These are phyloP conservation scores for Cuculus canorus DNA, from an alignment of 2,797 vertebrate species.

Conservation along the genomic window DNA sequence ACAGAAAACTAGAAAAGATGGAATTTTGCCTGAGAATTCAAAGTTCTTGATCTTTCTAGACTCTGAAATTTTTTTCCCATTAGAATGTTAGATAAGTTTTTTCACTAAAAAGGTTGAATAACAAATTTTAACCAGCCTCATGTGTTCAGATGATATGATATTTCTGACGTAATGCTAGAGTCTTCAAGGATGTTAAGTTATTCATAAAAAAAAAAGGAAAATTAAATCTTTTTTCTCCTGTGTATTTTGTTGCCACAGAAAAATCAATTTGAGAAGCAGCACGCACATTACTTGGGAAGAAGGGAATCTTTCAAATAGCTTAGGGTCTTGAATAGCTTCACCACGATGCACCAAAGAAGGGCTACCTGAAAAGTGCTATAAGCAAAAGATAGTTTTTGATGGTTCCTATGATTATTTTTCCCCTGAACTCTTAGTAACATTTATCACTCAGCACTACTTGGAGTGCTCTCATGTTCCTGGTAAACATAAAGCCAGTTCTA, in stretches of 20 bases:
- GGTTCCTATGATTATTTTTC: background rate
- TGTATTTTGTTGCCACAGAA: background rate
- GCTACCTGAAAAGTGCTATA: background rate
- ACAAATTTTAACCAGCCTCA: background rate
- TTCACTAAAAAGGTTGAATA: background rate
- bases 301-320: background rate
- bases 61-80: background rate
- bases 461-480: background rate
- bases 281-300: background rate
- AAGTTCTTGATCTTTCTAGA: background rate
- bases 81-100: background rate
- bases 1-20: too few relatives aligned
- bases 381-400: background rate
- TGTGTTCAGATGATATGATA: background rate
- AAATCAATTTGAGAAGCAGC: background rate
- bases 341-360: background rate
- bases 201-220: background rate
- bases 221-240: background rate
- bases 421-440: background rate
- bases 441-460: background rate
- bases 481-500: background rate
- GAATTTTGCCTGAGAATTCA: too few relatives aligned
- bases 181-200: background rate
- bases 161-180: background rate
- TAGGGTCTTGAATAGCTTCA: background rate